Percentiles rank a stretch among this genome's conserved stretches.
Evolutionary conservation across 2,888 invertebrate species (phyloP).

Genomic region (Dione juno): DNA sequence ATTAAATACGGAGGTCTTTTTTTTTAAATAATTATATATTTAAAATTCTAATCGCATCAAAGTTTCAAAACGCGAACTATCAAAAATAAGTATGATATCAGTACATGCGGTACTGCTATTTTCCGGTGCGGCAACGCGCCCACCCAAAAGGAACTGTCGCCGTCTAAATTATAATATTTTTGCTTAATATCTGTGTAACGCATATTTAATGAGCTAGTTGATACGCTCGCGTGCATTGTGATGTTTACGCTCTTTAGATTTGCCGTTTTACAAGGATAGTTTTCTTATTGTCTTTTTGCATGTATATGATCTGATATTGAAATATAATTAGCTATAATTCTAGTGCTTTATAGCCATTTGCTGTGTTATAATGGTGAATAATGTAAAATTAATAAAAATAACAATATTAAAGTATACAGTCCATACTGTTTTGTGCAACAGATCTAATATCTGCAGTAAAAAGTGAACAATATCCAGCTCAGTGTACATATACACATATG

Average conservation of each 20-base stretch:
- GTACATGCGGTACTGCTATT: constrained; percentile 48
- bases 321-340: constrained; percentile 4
- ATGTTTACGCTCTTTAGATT: constrained; percentile 33
- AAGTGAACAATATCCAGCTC: not conserved
- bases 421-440: not conserved
- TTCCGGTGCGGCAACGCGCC: constrained; percentile 59
- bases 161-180: constrained; percentile 64
- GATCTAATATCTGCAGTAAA: too few relatives aligned
- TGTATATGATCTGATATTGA: not conserved
- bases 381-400: too few relatives aligned
- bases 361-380: not conserved
- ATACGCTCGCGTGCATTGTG: constrained; percentile 45
- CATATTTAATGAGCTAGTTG: constrained; percentile 56
- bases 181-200: constrained; percentile 66
- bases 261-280: constrained; percentile 26
- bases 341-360: not conserved
- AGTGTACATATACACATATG: not conserved
- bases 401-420: too few relatives aligned
- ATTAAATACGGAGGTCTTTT: too few relatives aligned
- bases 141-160: constrained; percentile 55
- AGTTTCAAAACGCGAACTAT: constrained; percentile 29
- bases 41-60: constrained; percentile 8
- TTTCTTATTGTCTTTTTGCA: constrained; percentile 22
- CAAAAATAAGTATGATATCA: constrained; percentile 43
- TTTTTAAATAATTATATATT: too few relatives aligned